Base-by-base conservation (phyloP, 2,113 vertebrate genomes). In the Xenopus borealis region DNA sequence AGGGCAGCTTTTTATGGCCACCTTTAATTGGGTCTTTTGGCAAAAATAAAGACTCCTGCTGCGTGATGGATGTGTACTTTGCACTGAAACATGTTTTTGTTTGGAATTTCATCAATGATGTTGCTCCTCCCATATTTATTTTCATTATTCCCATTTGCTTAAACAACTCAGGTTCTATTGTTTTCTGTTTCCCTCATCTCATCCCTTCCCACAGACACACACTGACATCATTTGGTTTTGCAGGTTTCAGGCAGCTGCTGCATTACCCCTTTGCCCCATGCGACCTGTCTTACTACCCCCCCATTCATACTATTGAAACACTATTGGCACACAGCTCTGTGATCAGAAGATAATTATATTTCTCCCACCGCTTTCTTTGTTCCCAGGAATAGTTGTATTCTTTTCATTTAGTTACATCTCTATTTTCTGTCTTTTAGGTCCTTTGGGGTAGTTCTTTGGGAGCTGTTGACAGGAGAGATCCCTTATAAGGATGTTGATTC, bases 401-500 rank as follows among this genome's bases (percentile, higher is more conserved):
- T 52, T 2, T 68, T 59, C 19, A 58, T 18, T 2, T 44, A 58
- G 58, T 20, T 17, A 19, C 33, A 8, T 16, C 18, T 46, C 20
- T 27, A 18, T 52, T 69, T 3, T 19, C 55, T n/a, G n/a, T 8
- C 8, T 17, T 58, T 58, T 20, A 98, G 97, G 97, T 98, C 97
- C 10, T 98, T 99, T 10, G 97, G 97, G 8, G 97, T 99, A 55
- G 97, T 98, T 78, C 92, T 99, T 52, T 99, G 97, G 97, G 97
- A 98, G 91, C 92, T 98, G 87, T 83, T 98, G 83, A 98, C 96
- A 0, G 96, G 96, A 0, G 97, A 97, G 87, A 96, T 98, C 80
- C 96, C 97, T 72, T 98, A 98, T 82, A 98, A 97, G 86, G 97
- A 98, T 0, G 97, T 98, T 79, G 97, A 98, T 81, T 98, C 97